These are phyloP conservation scores for Ptychobarbus kaznakovi DNA, from an alignment of 2,797 vertebrate genomes.

Conservation along the genomic window DNA sequence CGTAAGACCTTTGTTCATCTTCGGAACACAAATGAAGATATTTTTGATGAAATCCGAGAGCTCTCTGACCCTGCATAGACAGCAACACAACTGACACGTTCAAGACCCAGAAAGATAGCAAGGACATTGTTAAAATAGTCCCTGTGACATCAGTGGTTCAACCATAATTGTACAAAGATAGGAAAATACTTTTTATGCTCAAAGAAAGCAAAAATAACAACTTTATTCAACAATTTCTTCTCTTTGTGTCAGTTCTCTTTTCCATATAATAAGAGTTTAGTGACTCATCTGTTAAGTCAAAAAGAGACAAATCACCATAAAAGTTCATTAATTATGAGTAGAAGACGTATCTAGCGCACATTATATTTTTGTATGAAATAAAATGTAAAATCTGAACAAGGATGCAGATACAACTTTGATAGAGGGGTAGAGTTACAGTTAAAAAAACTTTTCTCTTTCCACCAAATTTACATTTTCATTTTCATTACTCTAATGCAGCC, in stretches of 20 bases:
- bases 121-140: background rate
- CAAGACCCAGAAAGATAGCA: background rate
- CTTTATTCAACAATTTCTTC: background rate
- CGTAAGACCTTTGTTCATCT: background rate
- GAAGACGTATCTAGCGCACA: background rate
- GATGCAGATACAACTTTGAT: background rate
- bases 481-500: background rate
- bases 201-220: background rate
- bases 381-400: background rate
- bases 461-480: background rate
- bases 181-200: no score
- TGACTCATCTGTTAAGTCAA: background rate
- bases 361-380: background rate
- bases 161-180: no score
- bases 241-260: background rate
- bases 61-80: background rate
- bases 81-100: background rate
- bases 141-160: background rate
- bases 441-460: background rate
- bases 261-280: background rate
- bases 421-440: background rate
- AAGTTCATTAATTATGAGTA: background rate
- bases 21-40: background rate
- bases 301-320: background rate
- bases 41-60: background rate